phyloP scores from a whole-genome alignment of 2,888 invertebrate genomes.

The Pseudolycoriella hygida region DNA sequence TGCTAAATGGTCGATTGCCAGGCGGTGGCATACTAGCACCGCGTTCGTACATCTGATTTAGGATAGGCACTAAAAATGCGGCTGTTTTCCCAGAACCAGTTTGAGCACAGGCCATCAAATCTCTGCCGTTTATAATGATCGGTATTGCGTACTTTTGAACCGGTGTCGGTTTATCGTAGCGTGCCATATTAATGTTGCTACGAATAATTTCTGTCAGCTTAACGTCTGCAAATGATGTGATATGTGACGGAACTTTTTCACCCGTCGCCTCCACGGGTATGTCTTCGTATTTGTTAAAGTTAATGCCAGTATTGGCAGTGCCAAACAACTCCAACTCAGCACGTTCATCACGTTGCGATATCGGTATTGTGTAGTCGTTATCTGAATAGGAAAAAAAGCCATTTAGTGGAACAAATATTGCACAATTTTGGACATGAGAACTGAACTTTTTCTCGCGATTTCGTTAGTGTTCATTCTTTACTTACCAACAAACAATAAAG shows the following conservation, averaged over 20 bases:
- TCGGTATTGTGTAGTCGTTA: slow-evolving; percentile 70
- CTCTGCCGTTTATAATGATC: slow-evolving; percentile 78
- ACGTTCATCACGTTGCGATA: slow-evolving; percentile 66
- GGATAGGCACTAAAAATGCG: slow-evolving; percentile 93
- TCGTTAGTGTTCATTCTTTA: too few relatives aligned
- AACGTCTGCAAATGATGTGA: slow-evolving; percentile 88
- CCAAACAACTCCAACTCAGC: slow-evolving; percentile 77
- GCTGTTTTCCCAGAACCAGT: slow-evolving; percentile 89
- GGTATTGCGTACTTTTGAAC: slow-evolving; percentile 99
- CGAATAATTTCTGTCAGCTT: slow-evolving; percentile 92
- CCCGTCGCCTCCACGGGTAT: slow-evolving; percentile 99
- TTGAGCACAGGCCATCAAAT: slow-evolving; percentile 96
- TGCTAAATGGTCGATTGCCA: slow-evolving; percentile 48
- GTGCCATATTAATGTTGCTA: slow-evolving; percentile 67
- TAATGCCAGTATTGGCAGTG: slow-evolving; percentile 92
- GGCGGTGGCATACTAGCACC: slow-evolving; percentile 51
- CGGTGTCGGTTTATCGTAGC: slow-evolving; percentile 87
- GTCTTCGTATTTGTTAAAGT: slow-evolving; percentile 99
- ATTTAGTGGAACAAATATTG: too few relatives aligned
- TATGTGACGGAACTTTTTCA: slow-evolving; percentile 78
- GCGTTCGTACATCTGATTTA: slow-evolving; percentile 91
- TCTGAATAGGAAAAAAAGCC: too few relatives aligned
- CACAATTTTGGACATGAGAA: too few relatives aligned
- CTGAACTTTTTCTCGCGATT: too few relatives aligned
- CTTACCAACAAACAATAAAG: too few relatives aligned